phyloP scores from a whole-genome alignment of 1,140 invertebrate species.

The Neodiprion virginianus region DNA sequence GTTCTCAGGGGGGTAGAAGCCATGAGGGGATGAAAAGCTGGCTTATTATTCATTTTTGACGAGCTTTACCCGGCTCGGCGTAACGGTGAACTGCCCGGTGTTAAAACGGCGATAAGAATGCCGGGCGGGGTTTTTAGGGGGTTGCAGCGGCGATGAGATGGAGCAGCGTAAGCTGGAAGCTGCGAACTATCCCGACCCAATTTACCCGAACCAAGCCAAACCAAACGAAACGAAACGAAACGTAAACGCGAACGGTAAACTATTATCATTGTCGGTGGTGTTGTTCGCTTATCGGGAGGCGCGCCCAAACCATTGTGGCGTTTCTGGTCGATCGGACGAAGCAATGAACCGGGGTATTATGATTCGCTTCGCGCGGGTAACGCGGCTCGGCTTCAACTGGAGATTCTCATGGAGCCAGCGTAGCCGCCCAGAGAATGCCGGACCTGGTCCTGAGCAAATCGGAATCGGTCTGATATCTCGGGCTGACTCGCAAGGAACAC shows the following conservation, averaged over 20 bases:
- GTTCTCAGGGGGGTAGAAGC: too few species aligned
- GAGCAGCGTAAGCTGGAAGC: not conserved
- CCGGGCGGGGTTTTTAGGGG: not conserved
- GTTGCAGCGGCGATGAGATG: not conserved
- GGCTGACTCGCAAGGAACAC: too few species aligned
- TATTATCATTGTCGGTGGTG: not conserved
- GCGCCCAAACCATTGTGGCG: conserved; percentile 6
- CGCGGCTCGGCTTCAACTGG: too few species aligned
- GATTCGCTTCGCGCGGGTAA: not conserved
- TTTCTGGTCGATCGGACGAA: conserved; percentile 1
- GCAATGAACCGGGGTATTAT: conserved; percentile 7
- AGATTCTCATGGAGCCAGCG: too few species aligned
- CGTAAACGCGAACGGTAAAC: conserved; percentile 3
- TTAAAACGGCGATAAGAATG: conserved; percentile 2
- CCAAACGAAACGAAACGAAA: not conserved
- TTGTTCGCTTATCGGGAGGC: not conserved
- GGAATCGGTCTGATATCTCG: too few species aligned
- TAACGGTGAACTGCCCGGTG: not conserved
- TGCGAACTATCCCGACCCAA: not conserved
- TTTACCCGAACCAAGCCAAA: not conserved
- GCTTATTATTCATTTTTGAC: conserved; percentile 2
- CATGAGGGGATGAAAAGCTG: too few species aligned
- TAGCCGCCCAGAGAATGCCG: too few species aligned
- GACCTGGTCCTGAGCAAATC: too few species aligned
- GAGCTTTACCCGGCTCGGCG: not conserved